Evolutionary conservation across 2,888 invertebrate genomes (phyloP), one percentile per base, ranked within the genome.

Genomic region (Cryptocephalus primarius): DNA sequence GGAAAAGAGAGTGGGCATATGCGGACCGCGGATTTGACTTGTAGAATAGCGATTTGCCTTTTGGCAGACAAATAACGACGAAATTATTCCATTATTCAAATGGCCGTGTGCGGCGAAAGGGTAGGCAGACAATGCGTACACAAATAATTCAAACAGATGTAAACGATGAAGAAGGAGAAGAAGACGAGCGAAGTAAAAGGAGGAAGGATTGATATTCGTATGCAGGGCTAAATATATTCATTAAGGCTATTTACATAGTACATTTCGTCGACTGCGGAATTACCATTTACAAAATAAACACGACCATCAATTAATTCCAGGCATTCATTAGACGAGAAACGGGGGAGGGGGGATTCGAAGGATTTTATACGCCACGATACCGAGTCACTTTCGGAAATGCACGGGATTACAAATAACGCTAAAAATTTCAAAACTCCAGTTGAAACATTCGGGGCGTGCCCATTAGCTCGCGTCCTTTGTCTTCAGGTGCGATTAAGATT

Each of bases 61-160:
- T 60, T 59, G 60, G 58, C 60, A 59, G 60, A 62, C 62, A 62
- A 62, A 62, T 62, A 60, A 62, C 61, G 59, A 59, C 62, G 51
- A 56, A 64, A 63, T 65, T 65, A 65, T 65, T 61, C 64, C 63
- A 65, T 65, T 66, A 66, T 67, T 67, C 63, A 67, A 66, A 66
- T 66, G 52, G 11, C 36, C 11, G 36, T 36, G n/a, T 36, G n/a
- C 36, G 36, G 12, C 36, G 36, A 36, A 36, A 36, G 36, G 36
- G 36, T 36, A 36, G 36, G 36, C 55, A 55, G 56, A 56, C 59
- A 57, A 57, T 59, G 57, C 60, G 55, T 60, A 55, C 56, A 56
- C 55, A 60, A 63, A 64, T 63, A 62, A 64, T 61, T 63, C 64
- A 62, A 64, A 64, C 64, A 62, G 64, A 60, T 64, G 63, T 63